Evolutionary conservation across 2,113 vertebrate species (phyloP).

Genomic region (Penelope pileata): DNA sequence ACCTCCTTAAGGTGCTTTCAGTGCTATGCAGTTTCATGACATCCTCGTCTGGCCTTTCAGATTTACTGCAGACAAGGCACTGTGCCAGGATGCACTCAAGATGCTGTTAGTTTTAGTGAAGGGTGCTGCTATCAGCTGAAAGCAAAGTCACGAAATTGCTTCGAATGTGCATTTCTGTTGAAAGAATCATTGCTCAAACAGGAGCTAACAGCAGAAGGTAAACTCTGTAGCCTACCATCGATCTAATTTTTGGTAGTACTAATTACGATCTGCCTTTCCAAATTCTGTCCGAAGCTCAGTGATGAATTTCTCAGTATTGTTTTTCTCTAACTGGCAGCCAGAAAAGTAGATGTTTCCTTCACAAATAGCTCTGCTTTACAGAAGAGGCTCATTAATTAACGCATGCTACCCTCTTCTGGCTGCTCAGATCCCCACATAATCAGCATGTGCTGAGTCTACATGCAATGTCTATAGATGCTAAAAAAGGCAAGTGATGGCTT

Average conservation of each 20-base stretch:
- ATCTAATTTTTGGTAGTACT: not conserved
- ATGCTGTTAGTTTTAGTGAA: not conserved
- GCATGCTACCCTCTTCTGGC: constrained; percentile 63
- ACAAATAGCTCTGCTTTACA: not conserved
- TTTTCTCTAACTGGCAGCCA: not conserved
- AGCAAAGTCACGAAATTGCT: not conserved
- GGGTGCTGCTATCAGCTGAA: not conserved
- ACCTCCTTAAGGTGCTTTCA: not conserved
- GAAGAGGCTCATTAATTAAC: constrained; percentile 1
- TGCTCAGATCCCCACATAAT: not conserved
- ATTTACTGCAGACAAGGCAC: not conserved
- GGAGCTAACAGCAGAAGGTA: not conserved
- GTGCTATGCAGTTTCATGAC: not conserved
- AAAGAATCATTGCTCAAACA: not conserved
- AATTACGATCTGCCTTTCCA: not conserved
- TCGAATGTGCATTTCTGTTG: not conserved
- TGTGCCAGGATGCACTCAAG: not conserved
- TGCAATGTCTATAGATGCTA: not conserved
- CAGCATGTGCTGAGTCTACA: not conserved
- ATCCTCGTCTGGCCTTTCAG: not conserved
- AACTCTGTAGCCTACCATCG: not conserved
- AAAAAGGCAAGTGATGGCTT: not conserved
- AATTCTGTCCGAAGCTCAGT: not conserved
- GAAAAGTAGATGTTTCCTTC: not conserved
- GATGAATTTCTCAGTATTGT: not conserved